A percentile compares a stretch with the other conserved stretches of the same genome.
Conservation (phyloP, 2,113 vertebrate genomes). For the Dicaeum eximium region DNA sequence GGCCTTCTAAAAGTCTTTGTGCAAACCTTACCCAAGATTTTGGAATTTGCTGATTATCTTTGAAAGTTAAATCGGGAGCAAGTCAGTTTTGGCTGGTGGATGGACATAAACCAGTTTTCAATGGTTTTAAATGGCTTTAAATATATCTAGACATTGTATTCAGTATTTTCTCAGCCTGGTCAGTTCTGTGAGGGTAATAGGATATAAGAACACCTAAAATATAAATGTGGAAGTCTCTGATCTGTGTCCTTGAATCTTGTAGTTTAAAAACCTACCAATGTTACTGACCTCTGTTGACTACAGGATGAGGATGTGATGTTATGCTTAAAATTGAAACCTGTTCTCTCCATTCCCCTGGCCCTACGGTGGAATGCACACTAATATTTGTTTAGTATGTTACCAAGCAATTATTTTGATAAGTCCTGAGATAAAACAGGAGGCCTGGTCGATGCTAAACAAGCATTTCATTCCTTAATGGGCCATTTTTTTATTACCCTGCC, state of each 20-base stretch:
- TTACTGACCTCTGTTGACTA: background rate
- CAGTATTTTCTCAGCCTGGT: background rate
- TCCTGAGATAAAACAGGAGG: slow-evolving; percentile 31
- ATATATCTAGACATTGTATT: background rate
- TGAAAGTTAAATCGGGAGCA: background rate
- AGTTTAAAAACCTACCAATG: background rate
- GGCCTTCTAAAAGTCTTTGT: background rate
- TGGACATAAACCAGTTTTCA: background rate
- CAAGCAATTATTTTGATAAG: slow-evolving; percentile 45
- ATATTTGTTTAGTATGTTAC: background rate
- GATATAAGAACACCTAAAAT: background rate
- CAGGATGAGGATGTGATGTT: background rate
- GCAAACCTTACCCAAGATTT: background rate
- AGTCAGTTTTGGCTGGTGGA: background rate
- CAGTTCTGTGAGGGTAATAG: background rate
- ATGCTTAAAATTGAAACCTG: background rate
- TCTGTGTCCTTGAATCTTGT: background rate
- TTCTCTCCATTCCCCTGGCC: background rate
- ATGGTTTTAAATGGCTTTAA: background rate
- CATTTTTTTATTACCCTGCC: slow-evolving; percentile 56
- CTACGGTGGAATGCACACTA: background rate
- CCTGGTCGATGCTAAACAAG: background rate
- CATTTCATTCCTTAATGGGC: slow-evolving; percentile 61
- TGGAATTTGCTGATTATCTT: background rate
- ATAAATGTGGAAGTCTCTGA: background rate